These are phyloP conservation scores for Sebastes iracundus DNA, from an alignment of 2,797 vertebrate species.

Conservation along the genomic window DNA sequence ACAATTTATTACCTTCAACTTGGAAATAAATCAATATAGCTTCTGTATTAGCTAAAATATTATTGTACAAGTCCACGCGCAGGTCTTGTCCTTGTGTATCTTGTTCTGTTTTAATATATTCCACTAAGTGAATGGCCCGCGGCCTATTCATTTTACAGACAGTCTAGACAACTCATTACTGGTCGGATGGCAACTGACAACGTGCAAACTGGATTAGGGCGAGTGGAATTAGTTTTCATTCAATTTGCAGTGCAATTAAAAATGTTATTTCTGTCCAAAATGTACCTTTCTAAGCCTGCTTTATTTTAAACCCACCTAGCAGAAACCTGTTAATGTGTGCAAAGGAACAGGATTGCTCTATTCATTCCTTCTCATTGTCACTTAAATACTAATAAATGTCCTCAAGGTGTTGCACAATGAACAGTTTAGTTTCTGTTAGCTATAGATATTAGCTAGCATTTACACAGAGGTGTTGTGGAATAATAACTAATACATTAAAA, in stretches of 20 bases:
- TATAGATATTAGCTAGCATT: background rate
- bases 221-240: constrained; percentile 52
- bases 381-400: background rate
- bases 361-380: constrained; percentile 1
- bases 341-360: background rate
- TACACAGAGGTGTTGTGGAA: background rate
- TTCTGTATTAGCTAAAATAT: constrained; percentile 2
- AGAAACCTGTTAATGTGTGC: background rate
- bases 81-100: constrained; percentile 35
- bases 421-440: background rate
- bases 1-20: background rate
- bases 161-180: constrained; percentile 59
- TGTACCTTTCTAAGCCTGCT: background rate
- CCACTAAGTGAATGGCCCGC: constrained; percentile 37
- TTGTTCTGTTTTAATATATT: constrained; percentile 49
- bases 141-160: constrained; percentile 54
- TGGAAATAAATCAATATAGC: constrained; percentile 8
- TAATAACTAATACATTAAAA: background rate
- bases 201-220: constrained; percentile 37
- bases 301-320: constrained; percentile 29
- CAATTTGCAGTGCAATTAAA: constrained; percentile 53
- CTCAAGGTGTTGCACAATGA: background rate
- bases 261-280: constrained; percentile 35
- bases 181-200: constrained; percentile 41
- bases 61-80: constrained; percentile 9